Evolutionary conservation across 2,888 invertebrate genomes (phyloP).

Genomic region (Drosophila macrospina): DNA sequence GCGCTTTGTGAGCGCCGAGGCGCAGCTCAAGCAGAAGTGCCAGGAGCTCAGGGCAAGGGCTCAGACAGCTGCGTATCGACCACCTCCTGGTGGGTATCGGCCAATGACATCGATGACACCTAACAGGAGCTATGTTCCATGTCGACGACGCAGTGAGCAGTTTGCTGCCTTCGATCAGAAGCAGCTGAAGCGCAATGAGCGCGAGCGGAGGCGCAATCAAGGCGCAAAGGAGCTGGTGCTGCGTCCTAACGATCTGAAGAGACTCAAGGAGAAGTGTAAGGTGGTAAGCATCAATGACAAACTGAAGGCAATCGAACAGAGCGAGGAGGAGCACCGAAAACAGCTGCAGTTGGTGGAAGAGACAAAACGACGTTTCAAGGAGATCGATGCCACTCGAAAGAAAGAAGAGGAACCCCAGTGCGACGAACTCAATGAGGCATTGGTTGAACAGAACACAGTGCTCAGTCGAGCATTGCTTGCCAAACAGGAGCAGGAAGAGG

Average conservation of each 20-base stretch:
- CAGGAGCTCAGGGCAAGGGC: constrained; percentile 61
- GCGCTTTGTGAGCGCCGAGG: constrained; percentile 62
- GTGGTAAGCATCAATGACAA: constrained; percentile 86
- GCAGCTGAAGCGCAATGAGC: constrained; percentile 57
- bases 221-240: constrained; percentile 65
- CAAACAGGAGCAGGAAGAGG: constrained; percentile 86
- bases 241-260: constrained; percentile 87
- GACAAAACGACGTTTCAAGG: constrained; percentile 86
- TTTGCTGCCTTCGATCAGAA: constrained; percentile 64
- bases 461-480: constrained; percentile 86
- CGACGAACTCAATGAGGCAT: constrained; percentile 41
- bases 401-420: constrained; percentile 65
- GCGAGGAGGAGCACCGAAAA: constrained; percentile 85
- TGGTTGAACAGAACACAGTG: constrained; percentile 86
- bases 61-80: constrained; percentile 67
- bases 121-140: constrained; percentile 19
- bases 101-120: constrained; percentile 46
- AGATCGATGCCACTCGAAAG: constrained; percentile 83
- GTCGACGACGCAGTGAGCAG: constrained; percentile 54
- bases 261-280: constrained; percentile 87
- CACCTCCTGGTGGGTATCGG: constrained; percentile 52
- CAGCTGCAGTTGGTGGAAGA: constrained; percentile 87
- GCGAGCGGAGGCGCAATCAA: constrained; percentile 56
- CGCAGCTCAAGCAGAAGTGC: constrained; percentile 58
- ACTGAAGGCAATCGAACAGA: constrained; percentile 84